Percentiles rank a stretch among this genome's conserved stretches.
phyloP scores from a whole-genome alignment of 2,113 vertebrate genomes.

The Odocoileus virginianus region DNA sequence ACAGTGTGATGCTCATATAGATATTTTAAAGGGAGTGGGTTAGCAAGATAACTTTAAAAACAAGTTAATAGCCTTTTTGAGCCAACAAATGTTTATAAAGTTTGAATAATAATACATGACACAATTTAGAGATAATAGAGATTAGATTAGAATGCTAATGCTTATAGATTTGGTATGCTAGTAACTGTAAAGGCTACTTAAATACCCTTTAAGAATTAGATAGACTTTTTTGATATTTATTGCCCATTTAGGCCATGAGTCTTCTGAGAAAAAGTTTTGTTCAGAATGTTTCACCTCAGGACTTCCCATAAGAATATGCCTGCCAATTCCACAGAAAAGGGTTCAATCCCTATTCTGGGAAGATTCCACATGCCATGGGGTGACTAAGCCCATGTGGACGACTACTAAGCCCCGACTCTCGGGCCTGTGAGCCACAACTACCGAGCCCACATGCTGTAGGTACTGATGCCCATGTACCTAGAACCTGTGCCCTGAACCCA shows the following conservation, averaged over 20 bases:
- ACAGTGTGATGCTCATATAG: background rate
- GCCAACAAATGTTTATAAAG: background rate
- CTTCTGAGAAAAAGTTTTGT: background rate
- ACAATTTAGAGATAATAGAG: background rate
- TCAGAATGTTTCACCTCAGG: background rate
- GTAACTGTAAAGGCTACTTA: background rate
- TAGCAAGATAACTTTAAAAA: conserved; percentile 24
- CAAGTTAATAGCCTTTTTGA: conserved; percentile 8
- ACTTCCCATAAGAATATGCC: background rate
- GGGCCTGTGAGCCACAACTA: background rate
- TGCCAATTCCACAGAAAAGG: background rate
- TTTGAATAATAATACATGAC: background rate
- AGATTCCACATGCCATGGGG: background rate
- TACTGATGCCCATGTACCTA: background rate
- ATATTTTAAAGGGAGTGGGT: background rate
- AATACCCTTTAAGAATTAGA: background rate
- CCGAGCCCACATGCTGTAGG: background rate
- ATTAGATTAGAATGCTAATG: background rate
- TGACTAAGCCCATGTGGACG: accelerated
- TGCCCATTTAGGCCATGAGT: background rate
- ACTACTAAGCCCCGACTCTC: background rate
- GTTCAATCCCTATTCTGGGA: background rate
- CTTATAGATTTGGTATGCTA: background rate
- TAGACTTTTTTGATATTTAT: background rate
- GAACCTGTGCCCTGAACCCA: background rate